Evolutionary conservation across 2,888 invertebrate genomes (phyloP).

Genomic region (Philopedon plagiatum): DNA sequence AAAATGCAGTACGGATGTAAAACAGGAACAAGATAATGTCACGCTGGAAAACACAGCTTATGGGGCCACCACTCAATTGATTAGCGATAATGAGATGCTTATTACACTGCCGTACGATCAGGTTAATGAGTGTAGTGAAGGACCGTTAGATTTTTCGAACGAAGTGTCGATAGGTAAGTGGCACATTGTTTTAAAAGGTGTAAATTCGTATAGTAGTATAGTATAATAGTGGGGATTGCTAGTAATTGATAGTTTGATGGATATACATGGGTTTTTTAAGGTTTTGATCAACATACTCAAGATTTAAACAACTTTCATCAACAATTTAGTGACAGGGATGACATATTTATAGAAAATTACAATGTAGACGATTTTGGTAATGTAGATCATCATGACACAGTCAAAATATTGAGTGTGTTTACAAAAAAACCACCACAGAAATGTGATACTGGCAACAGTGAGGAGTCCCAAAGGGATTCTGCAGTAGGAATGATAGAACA

Average conservation of each 20-base stretch:
- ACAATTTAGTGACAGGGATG: no score
- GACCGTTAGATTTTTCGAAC: background rate
- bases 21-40: background rate
- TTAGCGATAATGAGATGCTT: conserved; percentile 28
- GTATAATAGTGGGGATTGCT: no score
- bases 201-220: no score
- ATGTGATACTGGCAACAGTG: no score
- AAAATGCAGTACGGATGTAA: background rate
- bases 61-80: conserved; percentile 8
- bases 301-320: background rate
- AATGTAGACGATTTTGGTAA: background rate
- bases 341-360: background rate
- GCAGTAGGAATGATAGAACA: background rate
- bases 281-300: background rate
- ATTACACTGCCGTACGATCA: conserved; percentile 8
- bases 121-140: background rate
- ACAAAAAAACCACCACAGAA: background rate
- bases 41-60: background rate
- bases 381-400: background rate
- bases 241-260: background rate
- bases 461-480: no score
- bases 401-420: background rate
- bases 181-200: no score
- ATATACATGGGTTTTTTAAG: background rate
- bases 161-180: conserved; percentile 1